phyloP scores from a whole-genome alignment of 2,113 vertebrate species.

The Tenrec ecaudatus region DNA sequence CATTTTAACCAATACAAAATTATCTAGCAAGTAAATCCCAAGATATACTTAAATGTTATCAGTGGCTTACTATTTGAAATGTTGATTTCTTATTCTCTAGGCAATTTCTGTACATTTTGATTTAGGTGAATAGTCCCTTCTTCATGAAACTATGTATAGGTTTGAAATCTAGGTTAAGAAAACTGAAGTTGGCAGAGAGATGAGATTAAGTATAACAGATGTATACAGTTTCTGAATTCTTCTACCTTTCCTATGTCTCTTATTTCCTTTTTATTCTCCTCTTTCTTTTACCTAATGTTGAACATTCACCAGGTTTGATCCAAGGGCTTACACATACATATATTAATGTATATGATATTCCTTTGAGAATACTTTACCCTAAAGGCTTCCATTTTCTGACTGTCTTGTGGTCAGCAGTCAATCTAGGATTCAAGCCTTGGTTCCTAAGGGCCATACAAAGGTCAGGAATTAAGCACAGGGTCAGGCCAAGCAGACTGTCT shows the following conservation, averaged over 20 bases:
- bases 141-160: conserved; percentile 53
- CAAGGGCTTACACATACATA: conserved; percentile 43
- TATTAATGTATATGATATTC: conserved; percentile 60
- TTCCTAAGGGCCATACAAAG: conserved; percentile 70
- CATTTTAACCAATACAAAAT: conserved; percentile 47
- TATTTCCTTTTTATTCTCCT: conserved; percentile 22
- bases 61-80: background rate
- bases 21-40: conserved; percentile 54
- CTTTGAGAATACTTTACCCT: conserved; percentile 57
- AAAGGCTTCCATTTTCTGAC: conserved; percentile 66
- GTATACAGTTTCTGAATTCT: background rate
- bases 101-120: conserved; percentile 11
- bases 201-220: conserved; percentile 31
- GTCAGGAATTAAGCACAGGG: conserved; percentile 76
- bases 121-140: conserved; percentile 44
- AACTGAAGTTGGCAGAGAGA: conserved; percentile 10
- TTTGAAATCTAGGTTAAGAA: conserved; percentile 58
- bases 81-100: background rate
- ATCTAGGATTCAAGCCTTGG: conserved; percentile 25
- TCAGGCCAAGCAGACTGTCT: conserved; percentile 79
- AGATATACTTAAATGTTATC: conserved; percentile 33
- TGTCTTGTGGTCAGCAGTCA: conserved; percentile 65
- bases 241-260: background rate
- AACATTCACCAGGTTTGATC: conserved; percentile 49
- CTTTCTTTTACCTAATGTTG: conserved; percentile 15